Conservation (phyloP, 2,113 vertebrate species). For the Phyllopteryx taeniolatus region DNA sequence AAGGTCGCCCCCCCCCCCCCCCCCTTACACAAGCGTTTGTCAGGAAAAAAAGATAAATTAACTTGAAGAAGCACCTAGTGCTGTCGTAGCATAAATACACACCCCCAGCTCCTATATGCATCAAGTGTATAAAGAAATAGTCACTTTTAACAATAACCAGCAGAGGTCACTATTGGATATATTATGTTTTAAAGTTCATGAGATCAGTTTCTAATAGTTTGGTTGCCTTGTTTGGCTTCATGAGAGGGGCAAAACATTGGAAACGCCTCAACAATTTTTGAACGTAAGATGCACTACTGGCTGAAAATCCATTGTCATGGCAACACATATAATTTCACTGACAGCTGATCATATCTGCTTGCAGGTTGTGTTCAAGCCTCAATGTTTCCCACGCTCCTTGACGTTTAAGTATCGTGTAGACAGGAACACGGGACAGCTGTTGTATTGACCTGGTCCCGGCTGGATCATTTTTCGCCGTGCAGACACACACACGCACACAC, state of each 20-base stretch:
- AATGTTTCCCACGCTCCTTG: constrained; percentile 60
- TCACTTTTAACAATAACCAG: constrained; percentile 21
- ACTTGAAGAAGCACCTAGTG: not conserved
- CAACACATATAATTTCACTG: not conserved
- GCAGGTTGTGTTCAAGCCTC: not conserved
- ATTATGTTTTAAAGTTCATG: not conserved
- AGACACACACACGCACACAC: constrained; percentile 14
- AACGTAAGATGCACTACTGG: not conserved
- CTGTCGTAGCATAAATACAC: not conserved
- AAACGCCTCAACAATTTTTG: not conserved
- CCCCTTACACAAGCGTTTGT: no score
- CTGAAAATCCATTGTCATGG: not conserved
- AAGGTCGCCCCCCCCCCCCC: no score
- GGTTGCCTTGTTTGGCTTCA: not conserved
- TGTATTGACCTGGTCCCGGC: constrained; percentile 45
- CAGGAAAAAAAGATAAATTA: not conserved
- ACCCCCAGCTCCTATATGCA: not conserved
- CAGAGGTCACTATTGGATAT: constrained; percentile 62
- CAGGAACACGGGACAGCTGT: constrained; percentile 64
- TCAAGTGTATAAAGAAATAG: not conserved
- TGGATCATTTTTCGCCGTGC: constrained; percentile 21
- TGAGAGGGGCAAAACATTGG: not conserved
- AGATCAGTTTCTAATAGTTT: not conserved
- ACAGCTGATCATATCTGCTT: not conserved
- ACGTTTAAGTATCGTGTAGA: constrained; percentile 38